These are phyloP conservation scores for Osmerus mordax DNA, from an alignment of 2,113 vertebrate genomes.

Conservation along the genomic window DNA sequence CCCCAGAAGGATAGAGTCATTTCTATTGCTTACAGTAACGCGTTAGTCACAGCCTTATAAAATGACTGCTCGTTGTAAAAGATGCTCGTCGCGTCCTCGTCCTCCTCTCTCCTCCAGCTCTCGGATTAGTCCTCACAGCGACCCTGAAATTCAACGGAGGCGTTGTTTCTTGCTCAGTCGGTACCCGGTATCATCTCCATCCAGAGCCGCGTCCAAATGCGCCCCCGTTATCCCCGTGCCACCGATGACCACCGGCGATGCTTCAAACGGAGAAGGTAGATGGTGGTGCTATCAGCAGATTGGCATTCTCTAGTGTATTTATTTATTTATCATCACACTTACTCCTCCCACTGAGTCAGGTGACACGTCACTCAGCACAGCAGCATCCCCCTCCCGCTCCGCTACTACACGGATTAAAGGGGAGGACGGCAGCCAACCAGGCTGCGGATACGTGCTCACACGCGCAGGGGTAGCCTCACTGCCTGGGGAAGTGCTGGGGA, in stretches of 20 bases:
- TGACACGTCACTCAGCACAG: conserved; percentile 54
- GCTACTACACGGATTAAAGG: conserved; percentile 15
- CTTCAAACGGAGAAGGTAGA: conserved; percentile 34
- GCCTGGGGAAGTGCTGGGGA: no score
- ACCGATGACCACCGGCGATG: conserved; percentile 32
- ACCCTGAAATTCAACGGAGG: conserved; percentile 45
- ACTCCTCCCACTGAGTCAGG: conserved; percentile 43
- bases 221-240: conserved; percentile 31
- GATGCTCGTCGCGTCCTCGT: conserved; percentile 45
- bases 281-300: conserved; percentile 36
- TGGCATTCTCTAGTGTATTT: conserved; percentile 49
- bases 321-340: conserved; percentile 23
- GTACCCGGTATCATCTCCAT: conserved; percentile 35
- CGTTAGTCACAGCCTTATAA: background rate
- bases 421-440: conserved; percentile 10
- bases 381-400: conserved; percentile 19
- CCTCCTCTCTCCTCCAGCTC: conserved; percentile 45
- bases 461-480: conserved; percentile 17
- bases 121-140: conserved; percentile 28
- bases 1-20: no score
- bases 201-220: conserved; percentile 18
- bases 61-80: conserved; percentile 34
- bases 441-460: background rate
- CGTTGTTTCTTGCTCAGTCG: conserved; percentile 23
- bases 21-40: conserved; percentile 1